Conservation (phyloP, 2,797 vertebrate genomes). For the Xiphorhynchus erythropygius region DNA sequence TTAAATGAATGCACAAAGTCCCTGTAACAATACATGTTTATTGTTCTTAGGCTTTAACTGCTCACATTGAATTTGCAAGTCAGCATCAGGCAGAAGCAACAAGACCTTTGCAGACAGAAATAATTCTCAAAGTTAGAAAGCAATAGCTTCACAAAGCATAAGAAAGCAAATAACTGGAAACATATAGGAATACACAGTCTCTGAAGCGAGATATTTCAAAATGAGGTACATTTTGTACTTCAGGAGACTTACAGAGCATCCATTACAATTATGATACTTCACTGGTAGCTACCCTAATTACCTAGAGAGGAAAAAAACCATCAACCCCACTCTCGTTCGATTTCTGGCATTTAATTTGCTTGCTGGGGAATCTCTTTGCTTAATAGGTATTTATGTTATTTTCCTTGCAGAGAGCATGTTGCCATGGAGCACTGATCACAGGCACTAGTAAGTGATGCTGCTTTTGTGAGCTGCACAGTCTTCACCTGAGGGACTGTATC, state of each 20-base stretch:
- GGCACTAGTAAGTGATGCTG: neutral
- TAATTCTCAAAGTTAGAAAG: neutral
- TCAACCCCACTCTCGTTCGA: neutral
- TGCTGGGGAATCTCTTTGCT: slow-evolving; percentile 2
- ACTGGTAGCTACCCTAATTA: neutral
- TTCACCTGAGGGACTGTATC: neutral
- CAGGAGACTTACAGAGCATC: neutral
- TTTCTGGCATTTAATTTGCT: slow-evolving; percentile 1
- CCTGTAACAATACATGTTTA: neutral
- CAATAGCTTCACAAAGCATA: neutral
- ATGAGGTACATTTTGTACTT: neutral
- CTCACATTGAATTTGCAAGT: neutral
- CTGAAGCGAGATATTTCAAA: neutral
- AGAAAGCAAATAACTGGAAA: neutral
- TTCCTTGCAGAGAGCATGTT: neutral
- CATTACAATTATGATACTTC: neutral
- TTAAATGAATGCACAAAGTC: neutral
- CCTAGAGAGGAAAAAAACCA: neutral
- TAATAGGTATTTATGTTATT: neutral
- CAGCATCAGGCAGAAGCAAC: neutral
- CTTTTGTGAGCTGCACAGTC: neutral
- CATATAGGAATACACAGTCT: neutral
- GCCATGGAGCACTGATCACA: neutral
- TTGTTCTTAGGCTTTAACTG: neutral
- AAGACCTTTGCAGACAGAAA: neutral